A percentile compares a stretch with the other conserved stretches of the same genome.
Conservation (phyloP, 2,797 vertebrate species). For the Lepilemur septentrionalis region DNA sequence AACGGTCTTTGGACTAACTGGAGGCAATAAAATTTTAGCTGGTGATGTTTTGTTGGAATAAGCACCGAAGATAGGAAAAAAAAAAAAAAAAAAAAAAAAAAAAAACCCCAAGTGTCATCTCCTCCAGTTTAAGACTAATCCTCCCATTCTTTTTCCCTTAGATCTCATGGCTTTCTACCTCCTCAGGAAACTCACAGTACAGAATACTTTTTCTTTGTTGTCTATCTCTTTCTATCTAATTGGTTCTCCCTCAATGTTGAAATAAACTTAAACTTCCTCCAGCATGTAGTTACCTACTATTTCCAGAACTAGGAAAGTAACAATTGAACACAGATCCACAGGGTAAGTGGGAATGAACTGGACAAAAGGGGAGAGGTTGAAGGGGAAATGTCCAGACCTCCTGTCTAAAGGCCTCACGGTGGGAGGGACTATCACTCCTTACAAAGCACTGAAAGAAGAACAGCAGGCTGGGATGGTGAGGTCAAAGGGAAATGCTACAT, state of each 20-base stretch:
- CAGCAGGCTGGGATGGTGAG: background rate
- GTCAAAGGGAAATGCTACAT: background rate
- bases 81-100: background rate
- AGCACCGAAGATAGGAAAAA: background rate
- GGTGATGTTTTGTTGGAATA: too few species aligned
- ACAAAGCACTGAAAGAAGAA: background rate
- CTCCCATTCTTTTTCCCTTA: background rate
- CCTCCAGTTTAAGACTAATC: background rate
- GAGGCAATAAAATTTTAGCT: background rate
- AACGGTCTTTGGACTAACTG: background rate
- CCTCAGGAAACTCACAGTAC: background rate
- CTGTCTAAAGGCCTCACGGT: background rate
- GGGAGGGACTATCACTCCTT: accelerated
- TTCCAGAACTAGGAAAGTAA: background rate
- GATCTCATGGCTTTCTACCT: background rate
- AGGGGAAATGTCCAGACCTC: background rate
- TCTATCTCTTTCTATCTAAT: background rate
- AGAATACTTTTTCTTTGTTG: background rate
- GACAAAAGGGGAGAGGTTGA: background rate
- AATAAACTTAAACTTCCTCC: background rate
- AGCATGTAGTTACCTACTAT: background rate
- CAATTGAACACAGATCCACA: background rate
- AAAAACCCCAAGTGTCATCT: background rate
- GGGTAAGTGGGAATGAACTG: background rate
- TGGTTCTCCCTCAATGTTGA: background rate